A percentile compares a stretch with the other conserved stretches of the same genome.
These are phyloP conservation scores for Thermophis baileyi DNA, from an alignment of 2,113 vertebrate species.

Conservation along the genomic window DNA sequence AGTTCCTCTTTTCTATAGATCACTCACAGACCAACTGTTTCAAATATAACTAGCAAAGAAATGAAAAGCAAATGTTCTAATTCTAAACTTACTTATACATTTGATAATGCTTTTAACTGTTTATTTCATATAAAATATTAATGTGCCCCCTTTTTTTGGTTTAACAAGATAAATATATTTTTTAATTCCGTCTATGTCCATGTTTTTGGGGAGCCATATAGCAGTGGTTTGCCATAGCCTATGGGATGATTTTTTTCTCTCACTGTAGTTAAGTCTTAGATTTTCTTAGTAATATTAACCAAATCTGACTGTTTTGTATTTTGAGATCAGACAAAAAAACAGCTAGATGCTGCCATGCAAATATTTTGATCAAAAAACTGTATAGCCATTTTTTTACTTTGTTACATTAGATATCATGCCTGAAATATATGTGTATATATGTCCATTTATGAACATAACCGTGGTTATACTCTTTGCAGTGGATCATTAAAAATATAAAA, in stretches of 20 bases:
- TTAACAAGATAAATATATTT: not conserved
- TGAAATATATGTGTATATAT: not conserved
- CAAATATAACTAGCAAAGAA: slow-evolving; percentile 39
- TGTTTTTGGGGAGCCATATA: not conserved
- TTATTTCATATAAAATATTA: not conserved
- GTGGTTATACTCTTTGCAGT: not conserved
- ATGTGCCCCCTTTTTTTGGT: not conserved
- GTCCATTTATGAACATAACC: not conserved
- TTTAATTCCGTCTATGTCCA: not conserved
- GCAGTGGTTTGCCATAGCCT: not conserved
- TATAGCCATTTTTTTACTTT: not conserved
- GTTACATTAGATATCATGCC: not conserved
- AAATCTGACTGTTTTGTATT: not conserved
- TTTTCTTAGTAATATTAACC: not conserved
- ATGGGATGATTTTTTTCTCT: not conserved
- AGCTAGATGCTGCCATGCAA: not conserved
- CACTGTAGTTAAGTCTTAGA: not conserved
- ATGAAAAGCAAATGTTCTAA: not conserved
- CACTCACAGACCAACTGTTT: slow-evolving; percentile 47
- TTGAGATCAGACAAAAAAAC: not conserved
- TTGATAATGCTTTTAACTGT: not conserved
- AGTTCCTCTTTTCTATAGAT: slow-evolving; percentile 28
- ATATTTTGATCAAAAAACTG: not conserved
- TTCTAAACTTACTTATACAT: not conserved
- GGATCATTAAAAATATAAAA: not conserved